A percentile compares a stretch with the other conserved stretches of the same genome.
phyloP scores from a whole-genome alignment of 2,113 vertebrate species.

The Salvator merianae region DNA sequence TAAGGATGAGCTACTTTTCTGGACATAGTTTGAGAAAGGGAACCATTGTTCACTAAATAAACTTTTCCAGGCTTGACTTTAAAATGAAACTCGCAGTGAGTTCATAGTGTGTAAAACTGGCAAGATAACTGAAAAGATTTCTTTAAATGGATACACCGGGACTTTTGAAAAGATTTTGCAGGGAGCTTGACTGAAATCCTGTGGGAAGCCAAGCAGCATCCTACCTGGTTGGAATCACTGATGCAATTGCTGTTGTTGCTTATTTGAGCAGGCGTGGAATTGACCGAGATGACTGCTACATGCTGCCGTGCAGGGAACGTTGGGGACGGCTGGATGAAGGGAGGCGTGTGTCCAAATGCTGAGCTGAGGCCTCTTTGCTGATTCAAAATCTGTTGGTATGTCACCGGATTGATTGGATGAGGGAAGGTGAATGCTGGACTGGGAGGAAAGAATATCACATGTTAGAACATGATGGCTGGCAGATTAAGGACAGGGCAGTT shows the following conservation, averaged over 20 bases:
- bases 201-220: neutral
- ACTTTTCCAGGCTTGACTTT: too few species aligned
- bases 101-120: neutral
- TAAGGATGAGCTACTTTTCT: too few species aligned
- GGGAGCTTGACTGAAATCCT: neutral
- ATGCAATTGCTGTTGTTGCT: conserved; percentile 73
- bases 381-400: conserved; percentile 94
- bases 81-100: neutral
- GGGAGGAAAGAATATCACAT: conserved; percentile 35
- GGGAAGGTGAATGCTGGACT: conserved; percentile 95
- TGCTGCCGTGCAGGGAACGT: conserved; percentile 86
- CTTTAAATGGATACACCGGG: neutral
- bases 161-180: neutral
- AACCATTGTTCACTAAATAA: too few species aligned
- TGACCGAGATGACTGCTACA: conserved; percentile 78
- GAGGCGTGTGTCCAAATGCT: conserved; percentile 91
- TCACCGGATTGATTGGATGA: conserved; percentile 92
- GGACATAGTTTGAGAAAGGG: too few species aligned
- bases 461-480: neutral
- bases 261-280: conserved; percentile 73
- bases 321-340: conserved; percentile 87
- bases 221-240: conserved; percentile 86
- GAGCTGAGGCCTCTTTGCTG: conserved; percentile 90
- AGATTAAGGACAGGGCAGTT: conserved; percentile 2
- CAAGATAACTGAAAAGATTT: neutral